Base-by-base conservation (phyloP, 2,888 invertebrate species). In the Dryococelus australis region DNA sequence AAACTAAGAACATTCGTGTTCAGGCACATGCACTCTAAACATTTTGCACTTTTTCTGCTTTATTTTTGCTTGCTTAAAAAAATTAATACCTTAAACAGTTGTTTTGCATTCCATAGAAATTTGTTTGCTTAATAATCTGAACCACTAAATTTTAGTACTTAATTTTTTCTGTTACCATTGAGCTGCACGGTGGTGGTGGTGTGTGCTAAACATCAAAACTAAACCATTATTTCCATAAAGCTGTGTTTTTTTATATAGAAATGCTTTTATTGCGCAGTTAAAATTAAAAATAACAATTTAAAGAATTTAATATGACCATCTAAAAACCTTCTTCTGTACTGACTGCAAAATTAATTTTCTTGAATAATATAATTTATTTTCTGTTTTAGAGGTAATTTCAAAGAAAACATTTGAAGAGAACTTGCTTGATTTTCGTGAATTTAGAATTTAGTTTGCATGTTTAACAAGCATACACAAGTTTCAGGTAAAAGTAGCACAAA, bases 401-500 rank as follows among this genome's bases (percentile, higher is more conserved):
- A 16, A 65, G 24, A 20, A 65, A 65, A 24, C 65, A 65, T 65
- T 65, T n/a, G 65, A 65, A 65, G n/a, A 65, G 10, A 86, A 51
- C 43, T 84, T 80, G 43, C n/a, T 27, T 26, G 51, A 20, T n/a
- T 85, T 85, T 85, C 43, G 16, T 13, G n/a, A 51, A 47, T 43
- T 85, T 85, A 16, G 12, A 83, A 85, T 85, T 12, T 5, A 43
- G 12, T 85, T n/a, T 85, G 43, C 47, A 43, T 27, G 47, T 24
- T 27, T 83, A 83, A 28, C 43, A 10, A 28, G 47, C 9, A 1
- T 47, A 27, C 51, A 27, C 47, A 85, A n/a, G 12, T 35, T 35
- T 43, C 13, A 84, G 43, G 35, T 43, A 84, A 27, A 53, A 53
- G 84, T 83, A 53, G n/a, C 84, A 86, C 81, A 35, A 89, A 89